phyloP scores from a whole-genome alignment of 2,797 vertebrate genomes.

The Orestias chungarensis region DNA sequence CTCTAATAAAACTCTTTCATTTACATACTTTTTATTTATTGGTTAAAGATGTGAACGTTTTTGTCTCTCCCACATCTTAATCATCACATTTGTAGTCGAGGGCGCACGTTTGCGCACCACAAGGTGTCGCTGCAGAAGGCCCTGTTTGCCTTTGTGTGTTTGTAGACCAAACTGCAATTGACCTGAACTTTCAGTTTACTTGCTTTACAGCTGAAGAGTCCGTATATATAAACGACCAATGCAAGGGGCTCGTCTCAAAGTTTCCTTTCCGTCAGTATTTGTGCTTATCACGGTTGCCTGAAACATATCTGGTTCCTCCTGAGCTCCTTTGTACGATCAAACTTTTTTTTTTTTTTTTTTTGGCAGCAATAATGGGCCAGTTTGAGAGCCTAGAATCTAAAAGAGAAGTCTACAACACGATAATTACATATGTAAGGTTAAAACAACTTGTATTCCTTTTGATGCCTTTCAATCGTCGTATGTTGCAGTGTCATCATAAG shows the following conservation, averaged over 20 bases:
- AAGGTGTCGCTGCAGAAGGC: slow-evolving; percentile 42
- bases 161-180: slow-evolving; percentile 53
- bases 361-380: not conserved
- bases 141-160: slow-evolving; percentile 29
- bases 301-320: not conserved
- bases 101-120: slow-evolving; percentile 32
- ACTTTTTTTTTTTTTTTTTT: not conserved
- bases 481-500: not conserved
- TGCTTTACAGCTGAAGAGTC: slow-evolving; percentile 10
- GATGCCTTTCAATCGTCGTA: not conserved
- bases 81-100: not conserved
- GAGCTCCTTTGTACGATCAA: not conserved
- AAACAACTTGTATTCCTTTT: not conserved
- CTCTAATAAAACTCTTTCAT: too few species aligned
- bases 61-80: too few species aligned
- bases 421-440: not conserved
- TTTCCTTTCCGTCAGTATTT: not conserved
- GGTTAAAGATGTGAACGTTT: too few species aligned
- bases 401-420: not conserved
- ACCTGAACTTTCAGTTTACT: slow-evolving; percentile 42
- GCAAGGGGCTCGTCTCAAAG: slow-evolving; percentile 2
- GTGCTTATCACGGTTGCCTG: not conserved
- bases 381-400: not conserved
- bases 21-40: too few species aligned
- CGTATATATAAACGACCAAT: slow-evolving; percentile 3